Conservation (phyloP, 2,797 vertebrate genomes). For the Chlorospingus semifuscus region DNA sequence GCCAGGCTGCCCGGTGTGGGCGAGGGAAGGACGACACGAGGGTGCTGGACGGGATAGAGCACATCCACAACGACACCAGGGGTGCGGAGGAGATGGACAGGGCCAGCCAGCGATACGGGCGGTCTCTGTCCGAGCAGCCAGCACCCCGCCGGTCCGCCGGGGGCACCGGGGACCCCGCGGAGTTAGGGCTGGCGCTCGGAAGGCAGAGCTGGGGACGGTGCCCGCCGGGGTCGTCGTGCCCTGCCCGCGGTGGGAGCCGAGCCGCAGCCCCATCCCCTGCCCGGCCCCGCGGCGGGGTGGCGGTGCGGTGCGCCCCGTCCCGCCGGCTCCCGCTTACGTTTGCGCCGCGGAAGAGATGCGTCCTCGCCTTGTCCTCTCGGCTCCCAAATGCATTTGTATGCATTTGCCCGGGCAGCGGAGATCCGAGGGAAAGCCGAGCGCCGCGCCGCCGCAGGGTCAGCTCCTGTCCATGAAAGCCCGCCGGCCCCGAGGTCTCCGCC, state of each 20-base stretch:
- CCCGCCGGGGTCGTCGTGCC: not conserved
- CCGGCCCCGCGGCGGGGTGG: not conserved
- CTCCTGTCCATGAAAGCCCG: slow-evolving; percentile 75
- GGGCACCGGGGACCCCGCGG: not conserved
- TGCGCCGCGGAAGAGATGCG: slow-evolving; percentile 85
- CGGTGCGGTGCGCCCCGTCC: not conserved
- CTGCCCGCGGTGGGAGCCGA: not conserved
- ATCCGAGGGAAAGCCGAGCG: slow-evolving; percentile 87
- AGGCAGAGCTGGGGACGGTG: not conserved
- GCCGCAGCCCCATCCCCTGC: not conserved
- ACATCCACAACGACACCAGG: not conserved
- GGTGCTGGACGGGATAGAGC: not conserved
- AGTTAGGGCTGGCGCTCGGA: not conserved
- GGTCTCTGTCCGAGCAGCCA: not conserved
- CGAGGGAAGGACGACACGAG: not conserved
- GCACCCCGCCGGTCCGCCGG: not conserved
- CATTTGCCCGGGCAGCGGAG: slow-evolving; percentile 97
- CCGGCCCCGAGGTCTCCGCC: not conserved
- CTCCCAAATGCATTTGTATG: slow-evolving; percentile 99
- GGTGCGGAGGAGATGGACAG: too few relatives aligned
- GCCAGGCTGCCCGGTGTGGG: not conserved
- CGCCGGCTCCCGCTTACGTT: slow-evolving; percentile 83
- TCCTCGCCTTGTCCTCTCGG: slow-evolving; percentile 97
- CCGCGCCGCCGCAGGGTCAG: slow-evolving; percentile 80
- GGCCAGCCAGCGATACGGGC: not conserved